Evolutionary conservation across 2,113 vertebrate genomes (phyloP).

Genomic region (Paraplagusia blochii): DNA sequence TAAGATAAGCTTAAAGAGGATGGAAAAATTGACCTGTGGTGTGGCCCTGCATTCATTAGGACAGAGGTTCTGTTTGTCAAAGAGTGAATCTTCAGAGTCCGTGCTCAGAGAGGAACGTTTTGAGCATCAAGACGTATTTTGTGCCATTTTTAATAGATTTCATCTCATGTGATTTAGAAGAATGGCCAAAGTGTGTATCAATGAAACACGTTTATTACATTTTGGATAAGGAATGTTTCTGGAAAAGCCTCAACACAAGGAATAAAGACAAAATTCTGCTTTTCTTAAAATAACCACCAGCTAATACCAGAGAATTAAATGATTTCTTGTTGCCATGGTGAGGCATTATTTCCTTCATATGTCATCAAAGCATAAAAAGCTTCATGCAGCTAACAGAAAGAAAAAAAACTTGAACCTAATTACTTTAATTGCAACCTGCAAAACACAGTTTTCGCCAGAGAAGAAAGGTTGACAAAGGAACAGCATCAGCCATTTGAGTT

Average conservation of each 20-base stretch:
- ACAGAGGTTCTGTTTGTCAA: slow-evolving; percentile 3
- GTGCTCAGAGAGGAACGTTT: too few species aligned
- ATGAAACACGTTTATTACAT: too few species aligned
- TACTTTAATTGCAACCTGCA: too few species aligned
- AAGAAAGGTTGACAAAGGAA: too few species aligned
- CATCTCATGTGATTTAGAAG: too few species aligned
- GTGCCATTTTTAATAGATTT: too few species aligned
- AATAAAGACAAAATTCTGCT: slow-evolving; percentile 3
- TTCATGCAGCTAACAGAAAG: slow-evolving; percentile 8
- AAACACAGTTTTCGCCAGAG: too few species aligned
- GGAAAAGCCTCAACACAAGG: not conserved
- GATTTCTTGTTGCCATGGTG: slow-evolving; percentile 55
- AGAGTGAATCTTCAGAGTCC: slow-evolving; percentile 6
- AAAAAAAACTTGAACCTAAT: slow-evolving; percentile 23
- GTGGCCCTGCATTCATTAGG: slow-evolving; percentile 10
- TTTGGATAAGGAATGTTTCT: too few species aligned
- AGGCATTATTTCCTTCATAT: slow-evolving; percentile 22
- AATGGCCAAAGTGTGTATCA: too few species aligned
- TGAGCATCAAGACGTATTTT: too few species aligned
- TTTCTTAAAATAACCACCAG: slow-evolving; percentile 46
- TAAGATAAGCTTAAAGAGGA: slow-evolving; percentile 15
- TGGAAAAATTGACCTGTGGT: slow-evolving; percentile 2
- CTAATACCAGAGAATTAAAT: slow-evolving; percentile 18
- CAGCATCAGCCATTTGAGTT: not conserved
- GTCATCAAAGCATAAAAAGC: slow-evolving; percentile 3